Evolutionary conservation across 2,888 invertebrate species (phyloP).

Genomic region (Ariolimax columbianus): DNA sequence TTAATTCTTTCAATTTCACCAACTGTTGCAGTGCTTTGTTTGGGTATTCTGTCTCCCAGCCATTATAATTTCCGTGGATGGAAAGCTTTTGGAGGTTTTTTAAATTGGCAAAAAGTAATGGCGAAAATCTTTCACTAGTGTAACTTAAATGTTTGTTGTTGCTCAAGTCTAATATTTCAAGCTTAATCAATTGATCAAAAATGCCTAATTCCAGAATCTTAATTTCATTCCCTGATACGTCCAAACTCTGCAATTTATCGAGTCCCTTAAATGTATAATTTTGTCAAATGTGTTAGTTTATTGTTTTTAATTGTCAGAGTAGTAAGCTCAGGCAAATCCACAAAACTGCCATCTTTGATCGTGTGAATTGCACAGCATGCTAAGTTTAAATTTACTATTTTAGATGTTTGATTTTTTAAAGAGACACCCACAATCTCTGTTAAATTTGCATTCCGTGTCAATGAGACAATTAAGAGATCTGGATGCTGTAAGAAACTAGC

Average conservation of each 20-base stretch:
- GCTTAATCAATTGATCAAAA: not conserved
- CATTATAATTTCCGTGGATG: not conserved
- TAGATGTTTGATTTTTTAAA: not conserved
- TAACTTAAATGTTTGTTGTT: not conserved
- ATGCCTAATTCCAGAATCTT: not conserved
- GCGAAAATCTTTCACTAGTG: not conserved
- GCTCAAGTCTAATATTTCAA: slow-evolving; percentile 6
- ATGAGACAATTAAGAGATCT: not conserved
- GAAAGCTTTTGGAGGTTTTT: not conserved
- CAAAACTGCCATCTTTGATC: slow-evolving; percentile 4
- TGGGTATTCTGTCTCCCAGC: not conserved
- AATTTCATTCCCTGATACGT: slow-evolving; percentile 4
- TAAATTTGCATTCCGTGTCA: not conserved
- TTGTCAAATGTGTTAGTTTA: not conserved
- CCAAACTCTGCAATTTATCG: not conserved
- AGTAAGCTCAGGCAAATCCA: not conserved
- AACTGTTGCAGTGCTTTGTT: not conserved
- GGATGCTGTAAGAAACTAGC: not conserved
- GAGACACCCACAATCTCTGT: not conserved
- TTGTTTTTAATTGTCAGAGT: not conserved
- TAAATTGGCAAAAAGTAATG: not conserved
- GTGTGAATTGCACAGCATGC: not conserved
- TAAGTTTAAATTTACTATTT: not conserved
- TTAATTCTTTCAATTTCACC: not conserved
- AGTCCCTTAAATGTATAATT: slow-evolving; percentile 1